Evolutionary conservation across 2,888 invertebrate genomes (phyloP), one percentile per base, ranked within the genome.

Genomic region (Volucella inflata): DNA sequence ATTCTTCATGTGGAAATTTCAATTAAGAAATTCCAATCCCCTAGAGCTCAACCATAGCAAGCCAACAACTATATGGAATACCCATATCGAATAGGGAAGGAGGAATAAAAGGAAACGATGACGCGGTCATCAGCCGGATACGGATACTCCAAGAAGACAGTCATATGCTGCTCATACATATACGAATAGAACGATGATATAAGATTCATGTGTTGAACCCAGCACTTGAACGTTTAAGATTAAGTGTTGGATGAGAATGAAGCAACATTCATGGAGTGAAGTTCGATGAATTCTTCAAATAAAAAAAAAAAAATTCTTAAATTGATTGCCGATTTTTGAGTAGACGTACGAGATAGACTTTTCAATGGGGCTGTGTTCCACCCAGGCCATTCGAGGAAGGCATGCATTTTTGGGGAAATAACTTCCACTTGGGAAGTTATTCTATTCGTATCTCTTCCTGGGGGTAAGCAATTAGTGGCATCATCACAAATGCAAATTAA

Each of bases 1-100:
- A 85, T 85, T 85, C 80, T 71, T 80, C 84, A 80, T 80, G 76
- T 76, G 80, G 80, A 85, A 85, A 85, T 85, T 85, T 85, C 84
- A 85, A 85, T 85, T 85, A 85, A 85, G 84, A 85, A 85, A 85
- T 85, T 85, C 84, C 84, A 85, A 79, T 76, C 71, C 84, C 79
- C 74, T 60, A 17, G 10, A 75, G 80, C 75, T 64, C 42, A 65
- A 14, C 50, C 51, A 46, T 21, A 21, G 30, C 30, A 30, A 30
- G 30, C 64, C 62, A 12, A 10, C 1, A n/a, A 40, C 36, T 38
- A 11, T 48, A 16, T 36, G 14, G 17, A 30, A 50, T 12, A 55
- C 30, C 30, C 30, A 53, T 6, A 50, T n/a, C 21, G 6, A 14
- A 11, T 9, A 1, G 11, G 36, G 44, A 59, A 30, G 42, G 59